Percentiles rank a stretch among this genome's conserved stretches.
These are phyloP conservation scores for Sitophilus oryzae DNA, from an alignment of 1,140 invertebrate genomes.

Conservation along the genomic window DNA sequence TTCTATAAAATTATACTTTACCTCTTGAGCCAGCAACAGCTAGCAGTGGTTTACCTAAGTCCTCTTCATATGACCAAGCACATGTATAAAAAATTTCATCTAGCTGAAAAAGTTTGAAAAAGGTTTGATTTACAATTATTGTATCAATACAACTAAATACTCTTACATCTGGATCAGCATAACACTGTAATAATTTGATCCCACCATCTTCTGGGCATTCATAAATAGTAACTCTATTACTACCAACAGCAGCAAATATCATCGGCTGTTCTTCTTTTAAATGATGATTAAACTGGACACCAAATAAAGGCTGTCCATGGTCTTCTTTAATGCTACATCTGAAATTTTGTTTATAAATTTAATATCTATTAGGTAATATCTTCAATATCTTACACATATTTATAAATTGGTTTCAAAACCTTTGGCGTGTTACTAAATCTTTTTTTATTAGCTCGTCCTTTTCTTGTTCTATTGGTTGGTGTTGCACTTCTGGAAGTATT, in stretches of 20 bases:
- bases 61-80: constrained; percentile 88
- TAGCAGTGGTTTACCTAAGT: constrained; percentile 73
- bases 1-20: not conserved
- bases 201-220: constrained; percentile 73
- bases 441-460: constrained; percentile 61
- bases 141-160: constrained; percentile 1
- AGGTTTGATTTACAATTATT: not conserved
- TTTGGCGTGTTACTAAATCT: constrained; percentile 49
- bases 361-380: not conserved
- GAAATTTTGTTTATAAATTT: not conserved
- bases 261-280: constrained; percentile 77
- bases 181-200: constrained; percentile 85
- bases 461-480: constrained; percentile 62
- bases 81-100: constrained; percentile 97
- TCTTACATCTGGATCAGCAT: constrained; percentile 84
- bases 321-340: constrained; percentile 84
- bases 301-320: constrained; percentile 89
- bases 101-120: constrained; percentile 44
- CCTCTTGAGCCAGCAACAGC: constrained; percentile 84
- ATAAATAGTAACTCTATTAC: constrained; percentile 90
- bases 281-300: constrained; percentile 88
- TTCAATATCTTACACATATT: constrained; percentile 60
- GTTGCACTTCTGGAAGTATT: constrained; percentile 83
- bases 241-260: constrained; percentile 91
- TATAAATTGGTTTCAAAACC: constrained; percentile 69